Evolutionary conservation across 2,888 invertebrate species (phyloP).

Genomic region (Xylota sylvarum): DNA sequence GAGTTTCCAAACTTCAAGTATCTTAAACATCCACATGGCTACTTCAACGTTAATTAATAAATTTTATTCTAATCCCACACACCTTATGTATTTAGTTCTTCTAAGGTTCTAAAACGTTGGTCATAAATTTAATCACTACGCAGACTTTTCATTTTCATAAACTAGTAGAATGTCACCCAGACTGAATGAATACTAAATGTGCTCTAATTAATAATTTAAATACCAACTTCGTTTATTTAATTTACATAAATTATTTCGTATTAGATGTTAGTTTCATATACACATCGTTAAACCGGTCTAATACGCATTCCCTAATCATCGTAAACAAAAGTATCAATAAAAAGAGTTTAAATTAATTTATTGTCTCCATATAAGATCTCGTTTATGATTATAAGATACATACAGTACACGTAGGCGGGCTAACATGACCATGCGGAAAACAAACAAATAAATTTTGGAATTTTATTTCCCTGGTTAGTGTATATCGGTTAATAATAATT

Average conservation of each 20-base stretch:
- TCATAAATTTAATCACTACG: background rate
- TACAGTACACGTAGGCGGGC: constrained; percentile 41
- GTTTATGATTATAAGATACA: constrained; percentile 22
- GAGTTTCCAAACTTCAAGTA: too few relatives aligned
- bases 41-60: constrained; percentile 2
- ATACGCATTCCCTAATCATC: constrained; percentile 14
- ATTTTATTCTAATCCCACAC: constrained; percentile 6
- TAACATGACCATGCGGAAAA: constrained; percentile 40
- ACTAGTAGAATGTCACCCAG: constrained; percentile 44
- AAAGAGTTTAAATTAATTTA: constrained; percentile 58
- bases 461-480: constrained; percentile 33
- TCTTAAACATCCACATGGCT: background rate
- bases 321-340: constrained; percentile 61
- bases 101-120: background rate
- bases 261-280: background rate
- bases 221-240: constrained; percentile 23
- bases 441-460: constrained; percentile 55
- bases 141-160: background rate
- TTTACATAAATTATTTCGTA: constrained; percentile 57
- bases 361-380: constrained; percentile 44
- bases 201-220: constrained; percentile 70
- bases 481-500: constrained; percentile 28
- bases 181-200: constrained; percentile 36
- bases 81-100: background rate
- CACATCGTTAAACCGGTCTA: constrained; percentile 37